Evolutionary conservation across 2,797 vertebrate species (phyloP).

Genomic region (Silurus lanzhouensis): DNA sequence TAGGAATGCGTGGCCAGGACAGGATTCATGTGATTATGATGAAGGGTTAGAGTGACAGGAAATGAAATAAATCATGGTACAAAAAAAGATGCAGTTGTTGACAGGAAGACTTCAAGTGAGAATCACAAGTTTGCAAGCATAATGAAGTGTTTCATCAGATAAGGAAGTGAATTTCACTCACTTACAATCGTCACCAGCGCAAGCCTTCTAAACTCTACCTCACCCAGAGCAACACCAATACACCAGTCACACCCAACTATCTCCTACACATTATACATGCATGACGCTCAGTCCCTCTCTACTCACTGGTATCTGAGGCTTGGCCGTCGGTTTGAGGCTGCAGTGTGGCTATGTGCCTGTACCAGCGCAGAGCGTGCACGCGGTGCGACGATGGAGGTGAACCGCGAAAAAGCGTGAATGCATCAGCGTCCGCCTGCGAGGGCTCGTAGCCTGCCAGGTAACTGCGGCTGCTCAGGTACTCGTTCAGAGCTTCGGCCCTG

Average conservation of each 20-base stretch:
- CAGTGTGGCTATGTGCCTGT: conserved; percentile 89
- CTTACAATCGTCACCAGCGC: neutral
- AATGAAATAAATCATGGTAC: neutral
- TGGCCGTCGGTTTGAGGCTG: conserved; percentile 71
- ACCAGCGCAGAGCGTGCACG: conserved; percentile 92
- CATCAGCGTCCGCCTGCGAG: conserved; percentile 86
- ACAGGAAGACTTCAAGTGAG: neutral
- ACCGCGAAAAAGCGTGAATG: conserved; percentile 80
- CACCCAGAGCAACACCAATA: neutral
- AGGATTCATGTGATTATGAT: neutral
- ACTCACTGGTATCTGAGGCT: conserved; percentile 66
- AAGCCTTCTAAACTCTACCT: neutral
- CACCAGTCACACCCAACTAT: neutral
- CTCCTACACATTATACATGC: conserved; percentile 39
- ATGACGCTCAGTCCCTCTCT: conserved; percentile 37
- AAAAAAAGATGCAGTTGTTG: too few species aligned
- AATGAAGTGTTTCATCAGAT: neutral
- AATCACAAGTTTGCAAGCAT: neutral
- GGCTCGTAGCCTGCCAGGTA: conserved; percentile 90
- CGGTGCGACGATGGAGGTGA: conserved; percentile 77
- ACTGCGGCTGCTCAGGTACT: conserved; percentile 91
- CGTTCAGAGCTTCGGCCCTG: conserved; percentile 84
- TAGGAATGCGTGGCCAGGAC: neutral
- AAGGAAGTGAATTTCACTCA: neutral
- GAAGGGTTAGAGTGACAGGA: conserved; percentile 10